A percentile compares a stretch with the other conserved stretches of the same genome.
Conservation (phyloP, 2,113 vertebrate species). For the Lipophrys pholis region DNA sequence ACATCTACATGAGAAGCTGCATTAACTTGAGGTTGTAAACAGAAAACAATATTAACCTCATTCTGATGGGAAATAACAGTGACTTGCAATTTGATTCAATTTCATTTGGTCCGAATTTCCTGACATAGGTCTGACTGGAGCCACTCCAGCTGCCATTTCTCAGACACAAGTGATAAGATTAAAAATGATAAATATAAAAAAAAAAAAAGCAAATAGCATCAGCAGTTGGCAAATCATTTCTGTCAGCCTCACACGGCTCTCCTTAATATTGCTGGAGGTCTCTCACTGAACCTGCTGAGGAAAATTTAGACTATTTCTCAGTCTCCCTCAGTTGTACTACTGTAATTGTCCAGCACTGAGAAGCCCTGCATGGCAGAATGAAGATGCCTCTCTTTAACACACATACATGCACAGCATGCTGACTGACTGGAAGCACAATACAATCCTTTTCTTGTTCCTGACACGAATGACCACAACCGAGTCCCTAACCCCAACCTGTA, state of each 20-base stretch:
- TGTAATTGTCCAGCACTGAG: constrained; percentile 27
- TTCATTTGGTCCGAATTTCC: constrained; percentile 35
- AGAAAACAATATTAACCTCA: constrained; percentile 45
- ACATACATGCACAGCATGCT: constrained; percentile 15
- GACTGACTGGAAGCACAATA: too few relatives aligned
- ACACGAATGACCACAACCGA: too few relatives aligned
- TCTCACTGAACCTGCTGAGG: constrained; percentile 20
- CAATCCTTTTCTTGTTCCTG: too few relatives aligned
- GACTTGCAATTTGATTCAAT: constrained; percentile 40
- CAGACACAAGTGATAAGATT: constrained; percentile 37
- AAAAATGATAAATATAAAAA: constrained; percentile 33
- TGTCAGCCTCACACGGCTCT: neutral
- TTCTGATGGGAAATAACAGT: constrained; percentile 53
- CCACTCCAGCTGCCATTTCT: constrained; percentile 17
- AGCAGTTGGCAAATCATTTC: constrained; percentile 11
- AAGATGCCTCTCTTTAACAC: constrained; percentile 37
- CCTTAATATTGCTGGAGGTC: neutral
- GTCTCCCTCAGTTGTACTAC: constrained; percentile 22
- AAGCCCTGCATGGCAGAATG: constrained; percentile 48
- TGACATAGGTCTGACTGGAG: constrained; percentile 42
- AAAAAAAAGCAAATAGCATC: neutral
- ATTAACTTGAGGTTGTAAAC: constrained; percentile 25
- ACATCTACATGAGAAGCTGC: constrained; percentile 8
- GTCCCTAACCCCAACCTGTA: too few relatives aligned
- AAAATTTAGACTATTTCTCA: constrained; percentile 18